Conservation (phyloP, 2,888 invertebrate genomes). For the Heliconius charithonia region DNA sequence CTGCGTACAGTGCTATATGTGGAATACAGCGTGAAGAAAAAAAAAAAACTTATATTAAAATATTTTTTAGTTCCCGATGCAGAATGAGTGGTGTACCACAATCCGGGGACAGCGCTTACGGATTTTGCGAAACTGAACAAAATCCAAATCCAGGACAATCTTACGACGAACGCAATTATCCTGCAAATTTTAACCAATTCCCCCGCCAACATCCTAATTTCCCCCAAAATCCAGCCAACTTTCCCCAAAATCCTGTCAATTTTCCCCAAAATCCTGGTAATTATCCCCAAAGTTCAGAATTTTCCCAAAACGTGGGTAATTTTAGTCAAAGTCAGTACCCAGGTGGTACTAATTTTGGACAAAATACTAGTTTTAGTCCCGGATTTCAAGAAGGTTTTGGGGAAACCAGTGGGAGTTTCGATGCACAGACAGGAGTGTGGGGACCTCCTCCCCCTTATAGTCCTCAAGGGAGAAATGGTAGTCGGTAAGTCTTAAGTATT, state of each 20-base stretch:
- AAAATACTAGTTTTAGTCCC: slow-evolving; percentile 52
- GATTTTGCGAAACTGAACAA: slow-evolving; percentile 85
- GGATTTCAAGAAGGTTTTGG: slow-evolving; percentile 80
- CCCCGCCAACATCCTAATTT: slow-evolving; percentile 46
- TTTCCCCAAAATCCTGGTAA: slow-evolving; percentile 48
- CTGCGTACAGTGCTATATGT: not conserved
- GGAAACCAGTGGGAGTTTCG: slow-evolving; percentile 82
- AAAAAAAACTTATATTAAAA: not conserved
- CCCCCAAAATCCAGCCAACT: slow-evolving; percentile 6
- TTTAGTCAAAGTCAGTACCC: slow-evolving; percentile 51
- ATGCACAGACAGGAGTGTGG: slow-evolving; percentile 86
- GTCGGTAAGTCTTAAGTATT: slow-evolving; percentile 54
- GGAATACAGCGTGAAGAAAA: not conserved
- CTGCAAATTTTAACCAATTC: slow-evolving; percentile 47
- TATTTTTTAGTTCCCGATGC: slow-evolving; percentile 75
- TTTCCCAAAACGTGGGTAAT: slow-evolving; percentile 51
- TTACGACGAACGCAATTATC: slow-evolving; percentile 64
- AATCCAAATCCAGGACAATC: slow-evolving; percentile 53
- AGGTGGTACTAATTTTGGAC: slow-evolving; percentile 53
- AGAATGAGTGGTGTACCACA: slow-evolving; percentile 88
- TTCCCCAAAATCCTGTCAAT: slow-evolving; percentile 4
- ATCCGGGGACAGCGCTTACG: slow-evolving; percentile 90
- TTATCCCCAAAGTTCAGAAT: slow-evolving; percentile 53
- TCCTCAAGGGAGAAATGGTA: slow-evolving; percentile 85
- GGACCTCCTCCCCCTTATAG: slow-evolving; percentile 95